Percentiles rank a stretch among this genome's conserved stretches.
These are phyloP conservation scores for Brachionus sp. DNA, from an alignment of 1,140 invertebrate species.

Conservation along the genomic window DNA sequence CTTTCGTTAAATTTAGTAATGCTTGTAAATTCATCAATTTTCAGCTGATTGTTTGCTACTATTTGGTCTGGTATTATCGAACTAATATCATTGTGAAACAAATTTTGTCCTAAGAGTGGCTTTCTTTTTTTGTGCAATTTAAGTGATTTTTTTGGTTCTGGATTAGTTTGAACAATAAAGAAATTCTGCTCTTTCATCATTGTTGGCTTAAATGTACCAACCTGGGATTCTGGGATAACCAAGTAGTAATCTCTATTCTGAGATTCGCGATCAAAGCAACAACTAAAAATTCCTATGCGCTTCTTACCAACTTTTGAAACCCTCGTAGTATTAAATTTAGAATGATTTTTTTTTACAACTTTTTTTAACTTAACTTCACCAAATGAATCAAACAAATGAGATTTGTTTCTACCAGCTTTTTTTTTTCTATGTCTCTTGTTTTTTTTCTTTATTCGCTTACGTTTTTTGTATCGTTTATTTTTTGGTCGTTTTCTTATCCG, in stretches of 20 bases:
- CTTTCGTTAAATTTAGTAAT: not conserved
- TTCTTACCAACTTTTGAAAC: not conserved
- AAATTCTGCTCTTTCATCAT: not conserved
- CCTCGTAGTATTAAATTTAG: not conserved
- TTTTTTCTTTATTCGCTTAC: not conserved
- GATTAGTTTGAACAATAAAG: not conserved
- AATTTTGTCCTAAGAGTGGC: not conserved
- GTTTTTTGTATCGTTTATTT: not conserved
- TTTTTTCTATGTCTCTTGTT: not conserved
- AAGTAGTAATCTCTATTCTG: slow-evolving; percentile 4
- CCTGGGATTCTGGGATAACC: not conserved
- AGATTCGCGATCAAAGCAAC: not conserved
- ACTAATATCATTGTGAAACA: slow-evolving; percentile 20
- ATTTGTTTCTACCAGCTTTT: not conserved
- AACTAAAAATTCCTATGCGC: not conserved
- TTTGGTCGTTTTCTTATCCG: not conserved
- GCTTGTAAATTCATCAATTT: not conserved
- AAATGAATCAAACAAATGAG: not conserved
- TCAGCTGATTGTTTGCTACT: not conserved
- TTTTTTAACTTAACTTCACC: not conserved
- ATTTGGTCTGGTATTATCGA: not conserved
- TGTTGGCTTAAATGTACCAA: not conserved
- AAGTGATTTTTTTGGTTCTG: not conserved
- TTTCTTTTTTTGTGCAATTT: slow-evolving; percentile 24
- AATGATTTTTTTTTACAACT: not conserved